Percentiles rank a stretch among this genome's conserved stretches.
Conservation (phyloP, 2,888 invertebrate genomes). For the Pimpla rufipes region DNA sequence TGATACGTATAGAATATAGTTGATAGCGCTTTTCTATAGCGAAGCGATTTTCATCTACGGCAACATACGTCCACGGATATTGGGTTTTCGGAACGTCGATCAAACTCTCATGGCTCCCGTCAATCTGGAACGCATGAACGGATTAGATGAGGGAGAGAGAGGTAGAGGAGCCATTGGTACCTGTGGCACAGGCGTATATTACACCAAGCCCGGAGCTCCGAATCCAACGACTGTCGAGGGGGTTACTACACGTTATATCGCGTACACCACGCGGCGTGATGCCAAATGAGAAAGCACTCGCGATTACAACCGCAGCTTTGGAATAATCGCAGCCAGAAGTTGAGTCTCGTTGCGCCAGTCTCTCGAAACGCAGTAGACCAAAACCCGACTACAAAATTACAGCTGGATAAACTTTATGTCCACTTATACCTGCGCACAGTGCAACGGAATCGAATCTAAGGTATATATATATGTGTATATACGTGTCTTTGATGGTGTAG, state of each 20-base stretch:
- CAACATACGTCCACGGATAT: constrained; percentile 70
- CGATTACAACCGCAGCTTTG: constrained; percentile 40
- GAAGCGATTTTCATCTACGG: neutral
- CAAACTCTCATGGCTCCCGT: constrained; percentile 69
- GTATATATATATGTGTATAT: constrained; percentile 39
- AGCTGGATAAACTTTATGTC: constrained; percentile 40
- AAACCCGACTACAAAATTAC: constrained; percentile 41
- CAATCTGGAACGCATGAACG: constrained; percentile 45
- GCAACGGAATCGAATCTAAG: constrained; percentile 51
- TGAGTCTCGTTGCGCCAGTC: constrained; percentile 14
- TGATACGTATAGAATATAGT: no score
- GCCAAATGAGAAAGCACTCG: constrained; percentile 56
- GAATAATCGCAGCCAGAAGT: constrained; percentile 27
- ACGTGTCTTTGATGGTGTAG: constrained; percentile 30
- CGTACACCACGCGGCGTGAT: constrained; percentile 25
- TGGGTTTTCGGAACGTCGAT: constrained; percentile 77
- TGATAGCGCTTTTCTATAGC: no score
- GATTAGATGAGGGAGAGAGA: constrained; percentile 45
- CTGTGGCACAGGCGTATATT: constrained; percentile 20
- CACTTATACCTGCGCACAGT: constrained; percentile 16
- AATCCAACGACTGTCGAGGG: neutral
- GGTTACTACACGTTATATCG: constrained; percentile 3
- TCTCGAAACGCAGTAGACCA: constrained; percentile 10
- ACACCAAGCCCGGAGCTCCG: neutral
- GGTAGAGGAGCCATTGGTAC: neutral